Evolutionary conservation across 2,113 vertebrate genomes (phyloP).

Genomic region (Benitochromis conjunctus): DNA sequence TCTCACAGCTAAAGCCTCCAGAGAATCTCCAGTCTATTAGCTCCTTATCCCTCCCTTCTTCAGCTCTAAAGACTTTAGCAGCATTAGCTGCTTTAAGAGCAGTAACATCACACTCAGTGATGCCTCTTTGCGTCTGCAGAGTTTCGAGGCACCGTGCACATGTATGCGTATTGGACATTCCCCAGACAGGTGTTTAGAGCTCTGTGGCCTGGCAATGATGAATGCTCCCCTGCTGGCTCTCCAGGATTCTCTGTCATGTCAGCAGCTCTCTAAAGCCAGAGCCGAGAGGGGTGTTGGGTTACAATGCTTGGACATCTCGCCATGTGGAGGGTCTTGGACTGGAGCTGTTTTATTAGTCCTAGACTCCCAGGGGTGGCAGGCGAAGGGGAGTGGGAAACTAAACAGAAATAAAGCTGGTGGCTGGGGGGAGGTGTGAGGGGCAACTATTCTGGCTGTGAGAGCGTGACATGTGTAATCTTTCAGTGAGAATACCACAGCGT

Average conservation of each 20-base stretch:
- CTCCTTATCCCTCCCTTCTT: constrained; percentile 30
- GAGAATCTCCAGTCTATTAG: constrained; percentile 45
- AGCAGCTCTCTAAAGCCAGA: constrained; percentile 55
- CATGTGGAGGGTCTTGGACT: constrained; percentile 55
- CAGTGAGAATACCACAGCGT: constrained; percentile 43
- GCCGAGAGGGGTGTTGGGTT: constrained; percentile 48
- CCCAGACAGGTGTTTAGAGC: constrained; percentile 31
- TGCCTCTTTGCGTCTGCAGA: constrained; percentile 16
- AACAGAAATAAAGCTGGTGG: constrained; percentile 52
- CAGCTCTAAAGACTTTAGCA: constrained; percentile 41
- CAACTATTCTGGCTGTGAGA: constrained; percentile 51
- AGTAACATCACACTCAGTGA: constrained; percentile 21
- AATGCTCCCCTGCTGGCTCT: constrained; percentile 51
- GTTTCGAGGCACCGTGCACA: constrained; percentile 18
- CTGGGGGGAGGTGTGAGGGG: background rate
- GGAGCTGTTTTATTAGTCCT: constrained; percentile 63
- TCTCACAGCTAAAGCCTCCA: constrained; percentile 33
- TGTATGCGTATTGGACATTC: constrained; percentile 43
- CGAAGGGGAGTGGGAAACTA: constrained; percentile 31
- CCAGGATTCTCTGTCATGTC: constrained; percentile 60
- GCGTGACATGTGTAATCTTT: constrained; percentile 55
- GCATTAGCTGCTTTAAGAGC: constrained; percentile 38
- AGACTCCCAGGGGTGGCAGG: constrained; percentile 44
- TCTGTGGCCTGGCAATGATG: constrained; percentile 44
- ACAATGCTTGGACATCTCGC: constrained; percentile 36